These are phyloP conservation scores for Paraescarpia echinospica DNA, from an alignment of 1,140 invertebrate species.

Conservation along the genomic window DNA sequence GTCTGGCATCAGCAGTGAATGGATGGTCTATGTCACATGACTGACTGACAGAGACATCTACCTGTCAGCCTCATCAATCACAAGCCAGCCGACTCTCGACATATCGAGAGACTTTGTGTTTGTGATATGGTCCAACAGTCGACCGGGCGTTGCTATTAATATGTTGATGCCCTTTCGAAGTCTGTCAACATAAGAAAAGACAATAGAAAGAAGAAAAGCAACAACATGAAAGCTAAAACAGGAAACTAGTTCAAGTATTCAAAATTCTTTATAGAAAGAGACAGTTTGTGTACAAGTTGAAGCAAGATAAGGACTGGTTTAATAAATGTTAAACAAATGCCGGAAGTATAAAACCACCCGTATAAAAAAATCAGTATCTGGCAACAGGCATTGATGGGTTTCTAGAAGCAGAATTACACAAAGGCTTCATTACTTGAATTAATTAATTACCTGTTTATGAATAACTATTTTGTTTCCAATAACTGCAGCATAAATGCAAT, in stretches of 20 bases:
- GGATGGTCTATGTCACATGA: neutral
- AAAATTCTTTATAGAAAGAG: neutral
- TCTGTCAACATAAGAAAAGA: slow-evolving; percentile 49
- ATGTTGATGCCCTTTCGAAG: slow-evolving; percentile 58
- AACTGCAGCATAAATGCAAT: too few species aligned
- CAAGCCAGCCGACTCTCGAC: slow-evolving; percentile 45
- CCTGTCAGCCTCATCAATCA: slow-evolving; percentile 59
- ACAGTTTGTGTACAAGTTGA: neutral
- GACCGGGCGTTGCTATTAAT: slow-evolving; percentile 56
- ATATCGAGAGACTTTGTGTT: slow-evolving; percentile 48
- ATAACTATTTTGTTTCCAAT: too few species aligned
- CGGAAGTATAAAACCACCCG: neutral
- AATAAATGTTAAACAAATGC: neutral
- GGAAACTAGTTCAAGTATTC: neutral
- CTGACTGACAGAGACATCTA: slow-evolving; percentile 31
- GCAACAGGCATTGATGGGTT: neutral
- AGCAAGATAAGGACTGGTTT: neutral
- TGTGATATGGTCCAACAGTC: slow-evolving; percentile 55
- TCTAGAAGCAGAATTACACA: neutral
- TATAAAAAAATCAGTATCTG: neutral
- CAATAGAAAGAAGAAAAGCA: neutral
- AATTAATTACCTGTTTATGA: too few species aligned
- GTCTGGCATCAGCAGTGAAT: neutral
- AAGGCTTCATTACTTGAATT: too few species aligned
- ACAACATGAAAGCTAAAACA: neutral